A percentile compares a stretch with the other conserved stretches of the same genome.
Evolutionary conservation across 2,113 vertebrate genomes (phyloP).

Genomic region (Carassius gibelio): DNA sequence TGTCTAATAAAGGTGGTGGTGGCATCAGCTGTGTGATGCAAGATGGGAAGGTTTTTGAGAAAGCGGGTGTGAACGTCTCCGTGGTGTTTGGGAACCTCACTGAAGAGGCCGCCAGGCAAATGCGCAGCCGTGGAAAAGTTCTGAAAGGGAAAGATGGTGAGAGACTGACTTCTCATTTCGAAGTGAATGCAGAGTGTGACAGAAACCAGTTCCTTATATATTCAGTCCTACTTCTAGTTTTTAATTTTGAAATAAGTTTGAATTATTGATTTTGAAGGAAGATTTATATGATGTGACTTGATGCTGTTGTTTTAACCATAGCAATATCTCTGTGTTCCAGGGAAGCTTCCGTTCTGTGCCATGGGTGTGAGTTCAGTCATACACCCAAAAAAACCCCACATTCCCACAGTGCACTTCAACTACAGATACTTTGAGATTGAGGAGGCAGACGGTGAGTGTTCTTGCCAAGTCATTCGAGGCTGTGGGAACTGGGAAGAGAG

Average conservation of each 20-base stretch:
- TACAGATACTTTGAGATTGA: constrained; percentile 99
- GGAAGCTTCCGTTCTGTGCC: constrained; percentile 91
- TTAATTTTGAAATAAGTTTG: neutral
- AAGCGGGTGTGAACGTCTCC: constrained; percentile 94
- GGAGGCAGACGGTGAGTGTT: constrained; percentile 87
- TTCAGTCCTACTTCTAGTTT: neutral
- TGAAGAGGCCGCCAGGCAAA: constrained; percentile 89
- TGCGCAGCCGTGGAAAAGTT: constrained; percentile 88
- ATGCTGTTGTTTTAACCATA: constrained; percentile 9
- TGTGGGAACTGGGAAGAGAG: neutral
- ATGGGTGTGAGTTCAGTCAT: constrained; percentile 99
- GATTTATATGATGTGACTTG: neutral
- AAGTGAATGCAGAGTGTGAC: neutral
- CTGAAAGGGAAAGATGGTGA: constrained; percentile 90
- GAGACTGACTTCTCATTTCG: neutral
- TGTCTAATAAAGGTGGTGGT: constrained; percentile 83
- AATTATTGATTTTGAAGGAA: too few relatives aligned
- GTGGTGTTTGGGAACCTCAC: constrained; percentile 90
- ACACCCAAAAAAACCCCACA: constrained; percentile 95
- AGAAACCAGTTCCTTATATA: neutral
- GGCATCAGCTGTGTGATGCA: constrained; percentile 97
- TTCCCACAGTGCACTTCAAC: constrained; percentile 98
- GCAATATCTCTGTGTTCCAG: constrained; percentile 69
- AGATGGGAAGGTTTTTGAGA: constrained; percentile 92
- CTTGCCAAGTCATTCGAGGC: neutral